Conservation (phyloP, 2,888 invertebrate genomes). For the Mechanitis mazaeus region DNA sequence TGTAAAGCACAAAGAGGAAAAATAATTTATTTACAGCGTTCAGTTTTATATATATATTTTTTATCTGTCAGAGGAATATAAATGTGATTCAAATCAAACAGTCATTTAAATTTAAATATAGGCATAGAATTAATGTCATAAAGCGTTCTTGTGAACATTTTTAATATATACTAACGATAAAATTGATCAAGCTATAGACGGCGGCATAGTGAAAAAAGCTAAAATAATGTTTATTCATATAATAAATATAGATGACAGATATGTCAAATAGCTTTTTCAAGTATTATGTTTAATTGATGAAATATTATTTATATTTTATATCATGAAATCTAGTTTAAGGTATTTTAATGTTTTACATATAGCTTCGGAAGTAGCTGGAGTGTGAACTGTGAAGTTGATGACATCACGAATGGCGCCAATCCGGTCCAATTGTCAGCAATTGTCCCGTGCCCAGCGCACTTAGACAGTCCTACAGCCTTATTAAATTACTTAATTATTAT, state of each 20-base stretch:
- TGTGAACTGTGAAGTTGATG: constrained; percentile 36
- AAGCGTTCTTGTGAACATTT: too few species aligned
- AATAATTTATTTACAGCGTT: neutral
- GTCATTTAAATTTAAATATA: too few species aligned
- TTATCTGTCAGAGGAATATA: constrained; percentile 7
- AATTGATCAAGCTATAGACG: too few species aligned
- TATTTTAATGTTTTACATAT: neutral
- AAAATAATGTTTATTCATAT: too few species aligned
- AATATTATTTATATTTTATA: neutral
- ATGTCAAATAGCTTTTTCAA: too few species aligned
- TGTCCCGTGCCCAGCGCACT: constrained; percentile 50
- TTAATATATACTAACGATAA: too few species aligned
- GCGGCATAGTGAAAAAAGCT: too few species aligned
- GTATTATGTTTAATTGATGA: too few species aligned
- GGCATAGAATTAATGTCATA: too few species aligned
- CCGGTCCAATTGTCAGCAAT: constrained; percentile 65
- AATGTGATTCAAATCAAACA: neutral
- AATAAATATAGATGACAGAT: too few species aligned
- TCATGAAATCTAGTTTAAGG: too few species aligned
- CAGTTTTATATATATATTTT: constrained; percentile 18
- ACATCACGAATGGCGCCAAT: constrained; percentile 69
- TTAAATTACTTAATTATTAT: constrained; percentile 64
- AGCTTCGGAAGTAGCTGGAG: constrained; percentile 10
- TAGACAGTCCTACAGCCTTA: constrained; percentile 38
- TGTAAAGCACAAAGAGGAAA: constrained; percentile 18